Evolutionary conservation across 2,113 vertebrate genomes (phyloP).

Genomic region (Drymodes brunneopygia): DNA sequence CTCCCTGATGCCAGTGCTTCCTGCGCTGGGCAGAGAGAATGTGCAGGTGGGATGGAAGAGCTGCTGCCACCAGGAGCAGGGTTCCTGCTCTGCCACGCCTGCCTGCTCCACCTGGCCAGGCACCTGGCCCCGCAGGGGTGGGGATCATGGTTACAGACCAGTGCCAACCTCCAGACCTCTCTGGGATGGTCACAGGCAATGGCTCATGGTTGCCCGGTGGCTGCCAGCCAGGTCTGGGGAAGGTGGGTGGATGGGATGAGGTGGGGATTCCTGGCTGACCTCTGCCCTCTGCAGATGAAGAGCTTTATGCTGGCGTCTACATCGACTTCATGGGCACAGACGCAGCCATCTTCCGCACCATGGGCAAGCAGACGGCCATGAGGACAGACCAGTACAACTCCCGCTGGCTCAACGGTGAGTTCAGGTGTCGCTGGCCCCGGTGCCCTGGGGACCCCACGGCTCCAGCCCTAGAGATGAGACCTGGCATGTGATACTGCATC

Average conservation of each 20-base stretch:
- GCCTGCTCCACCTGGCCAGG: background rate
- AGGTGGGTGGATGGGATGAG: background rate
- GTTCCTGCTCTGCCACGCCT: background rate
- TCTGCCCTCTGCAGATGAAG: constrained; percentile 83
- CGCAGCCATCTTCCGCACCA: constrained; percentile 95
- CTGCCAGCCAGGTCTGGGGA: accelerated
- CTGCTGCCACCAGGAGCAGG: background rate
- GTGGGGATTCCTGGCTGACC: background rate
- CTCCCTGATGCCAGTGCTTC: background rate
- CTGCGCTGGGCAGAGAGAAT: background rate
- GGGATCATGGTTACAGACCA: background rate
- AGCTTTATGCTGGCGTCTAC: constrained; percentile 95
- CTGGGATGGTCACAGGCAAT: background rate
- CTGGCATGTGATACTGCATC: accelerated
- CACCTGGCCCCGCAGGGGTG: background rate
- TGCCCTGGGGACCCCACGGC: background rate
- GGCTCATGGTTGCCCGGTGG: background rate
- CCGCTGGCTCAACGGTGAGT: constrained; percentile 94
- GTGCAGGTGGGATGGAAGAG: background rate
- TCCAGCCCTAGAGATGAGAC: background rate
- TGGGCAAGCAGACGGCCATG: constrained; percentile 97
- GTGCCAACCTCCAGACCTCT: background rate
- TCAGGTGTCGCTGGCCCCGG: background rate
- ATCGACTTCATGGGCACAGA: constrained; percentile 99
- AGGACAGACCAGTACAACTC: constrained; percentile 99